Base-by-base conservation (phyloP, 2,888 invertebrate species). In the Exephanes ischioxanthus region DNA sequence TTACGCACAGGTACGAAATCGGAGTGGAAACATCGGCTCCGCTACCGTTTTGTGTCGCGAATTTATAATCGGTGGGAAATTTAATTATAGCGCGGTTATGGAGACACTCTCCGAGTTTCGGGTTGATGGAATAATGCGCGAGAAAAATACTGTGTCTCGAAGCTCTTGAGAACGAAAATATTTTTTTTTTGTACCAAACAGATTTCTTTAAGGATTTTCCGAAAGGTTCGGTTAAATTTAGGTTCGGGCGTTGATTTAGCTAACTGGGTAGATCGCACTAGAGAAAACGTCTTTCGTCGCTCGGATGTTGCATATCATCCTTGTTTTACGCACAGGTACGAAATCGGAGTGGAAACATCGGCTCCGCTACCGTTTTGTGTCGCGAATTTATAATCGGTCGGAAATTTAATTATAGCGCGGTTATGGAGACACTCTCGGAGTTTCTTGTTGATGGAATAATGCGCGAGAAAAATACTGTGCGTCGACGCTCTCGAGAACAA, bases 271-370 rank as follows among this genome's bases (percentile, higher is more conserved):
- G 37, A 37, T 7, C 16, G 7, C 58, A n/a, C 5, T 48, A 48
- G 45, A 41, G n/a, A 68, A 67, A 76, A 14, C 61, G 71, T 76
- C 71, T 75, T 76, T 75, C 70, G 30, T 48, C 30, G 30, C 7
- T 19, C 63, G 58, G 48, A 22, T 53, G 26, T 63, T 76, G 75
- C 55, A 71, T 48, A 30, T 58, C 37, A 72, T 78, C 51, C 48
- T 37, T 48, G 70, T 51, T 51, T 51, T 19, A 41, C 22, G 26
- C 51, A 9, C 22, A 37, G 66, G 67, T 71, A 68, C 37, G 19
- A 16, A 7, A 53, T 37, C 37, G 37, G 14, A 53, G 19, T n/a
- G 19, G 53, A 51, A 48, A 70, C 19, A 48, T 66, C 53, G 19
- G 61, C 37, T 55, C 37, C 19, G 30, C 51, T 11, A 14, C 41